These are phyloP conservation scores for Oreochromis mossambicus DNA, from an alignment of 2,797 vertebrate species.

Conservation along the genomic window DNA sequence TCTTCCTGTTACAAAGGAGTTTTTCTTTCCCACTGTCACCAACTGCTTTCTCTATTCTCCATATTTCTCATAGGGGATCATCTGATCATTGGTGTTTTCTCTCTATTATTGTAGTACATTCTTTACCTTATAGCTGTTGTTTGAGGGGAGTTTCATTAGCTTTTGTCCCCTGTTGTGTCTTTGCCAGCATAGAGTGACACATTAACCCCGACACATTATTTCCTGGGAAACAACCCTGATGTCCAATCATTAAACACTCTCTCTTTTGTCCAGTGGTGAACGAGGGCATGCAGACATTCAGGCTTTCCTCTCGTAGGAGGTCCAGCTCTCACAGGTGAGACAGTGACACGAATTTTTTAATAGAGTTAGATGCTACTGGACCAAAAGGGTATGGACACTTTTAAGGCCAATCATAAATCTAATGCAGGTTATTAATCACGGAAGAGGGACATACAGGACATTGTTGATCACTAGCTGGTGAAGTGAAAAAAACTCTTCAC, in stretches of 20 bases:
- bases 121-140: background rate
- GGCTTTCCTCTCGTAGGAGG: background rate
- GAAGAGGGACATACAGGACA: background rate
- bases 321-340: conserved; percentile 44
- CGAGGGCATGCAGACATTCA: conserved; percentile 1
- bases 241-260: conserved; percentile 17
- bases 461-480: background rate
- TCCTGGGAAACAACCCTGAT: background rate
- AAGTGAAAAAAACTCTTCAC: background rate
- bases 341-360: rapidly evolving
- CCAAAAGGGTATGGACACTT: background rate
- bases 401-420: background rate
- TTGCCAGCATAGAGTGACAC: conserved; percentile 18
- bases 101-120: rapidly evolving
- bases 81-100: background rate
- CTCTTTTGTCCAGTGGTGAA: conserved; percentile 44
- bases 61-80: background rate
- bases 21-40: background rate
- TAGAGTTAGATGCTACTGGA: background rate
- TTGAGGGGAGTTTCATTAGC: background rate
- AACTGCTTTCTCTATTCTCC: background rate
- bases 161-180: background rate
- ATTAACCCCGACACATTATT: conserved; percentile 29
- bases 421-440: background rate
- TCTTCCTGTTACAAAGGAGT: background rate